phyloP scores from a whole-genome alignment of 2,113 vertebrate species.

The Alouatta palliata region DNA sequence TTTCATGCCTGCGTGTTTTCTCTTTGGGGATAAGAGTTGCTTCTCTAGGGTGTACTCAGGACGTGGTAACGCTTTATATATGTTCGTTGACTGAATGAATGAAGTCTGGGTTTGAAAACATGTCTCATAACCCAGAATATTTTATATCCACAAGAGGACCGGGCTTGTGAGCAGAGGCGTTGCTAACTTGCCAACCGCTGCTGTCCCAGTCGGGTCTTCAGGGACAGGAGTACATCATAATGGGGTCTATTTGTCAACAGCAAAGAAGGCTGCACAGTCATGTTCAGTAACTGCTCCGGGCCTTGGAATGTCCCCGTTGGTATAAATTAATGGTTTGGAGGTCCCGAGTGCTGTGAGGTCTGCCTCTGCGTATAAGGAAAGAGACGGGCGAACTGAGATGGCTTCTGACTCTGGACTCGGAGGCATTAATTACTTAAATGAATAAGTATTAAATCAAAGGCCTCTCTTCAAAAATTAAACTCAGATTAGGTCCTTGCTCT shows the following conservation, averaged over 20 bases:
- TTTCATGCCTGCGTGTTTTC: accelerated
- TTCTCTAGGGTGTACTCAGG: accelerated
- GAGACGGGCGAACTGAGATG: neutral
- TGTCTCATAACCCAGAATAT: neutral
- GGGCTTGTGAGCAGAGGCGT: accelerated
- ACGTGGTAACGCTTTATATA: too few species aligned
- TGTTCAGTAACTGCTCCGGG: neutral
- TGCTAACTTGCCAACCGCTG: accelerated
- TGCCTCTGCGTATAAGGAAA: neutral
- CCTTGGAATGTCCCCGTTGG: constrained; percentile 43
- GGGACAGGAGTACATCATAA: accelerated
- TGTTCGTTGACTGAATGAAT: neutral
- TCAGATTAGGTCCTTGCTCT: constrained; percentile 72
- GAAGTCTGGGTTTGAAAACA: neutral
- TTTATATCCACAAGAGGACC: neutral
- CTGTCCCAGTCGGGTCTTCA: accelerated
- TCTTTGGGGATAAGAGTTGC: neutral
- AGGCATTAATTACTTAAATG: constrained; percentile 79
- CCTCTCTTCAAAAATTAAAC: constrained; percentile 71
- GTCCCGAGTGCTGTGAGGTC: constrained; percentile 1
- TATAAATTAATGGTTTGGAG: constrained; percentile 55
- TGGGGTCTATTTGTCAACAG: neutral
- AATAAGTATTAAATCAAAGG: constrained; percentile 74
- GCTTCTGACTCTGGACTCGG: constrained; percentile 35
- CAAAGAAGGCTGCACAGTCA: neutral